Conservation (phyloP, 2,113 vertebrate genomes). For the Amphiprion ocellaris region DNA sequence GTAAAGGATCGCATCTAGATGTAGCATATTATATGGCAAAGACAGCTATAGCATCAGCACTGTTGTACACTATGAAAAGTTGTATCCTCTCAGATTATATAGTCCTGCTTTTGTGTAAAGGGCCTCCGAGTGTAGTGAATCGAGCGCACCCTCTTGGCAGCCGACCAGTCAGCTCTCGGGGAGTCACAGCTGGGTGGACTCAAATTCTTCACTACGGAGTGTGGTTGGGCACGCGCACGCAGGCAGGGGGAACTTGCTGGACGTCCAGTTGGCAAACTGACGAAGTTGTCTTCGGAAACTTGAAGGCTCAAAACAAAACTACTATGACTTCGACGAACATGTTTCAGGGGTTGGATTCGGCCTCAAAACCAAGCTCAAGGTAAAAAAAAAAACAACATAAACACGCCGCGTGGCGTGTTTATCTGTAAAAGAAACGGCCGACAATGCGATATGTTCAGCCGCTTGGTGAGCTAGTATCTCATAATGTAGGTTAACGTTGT, state of each 20-base stretch:
- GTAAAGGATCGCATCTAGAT: not conserved
- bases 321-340: constrained; percentile 86
- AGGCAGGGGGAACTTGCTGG: constrained; percentile 39
- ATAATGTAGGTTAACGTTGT: constrained; percentile 22
- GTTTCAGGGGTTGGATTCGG: constrained; percentile 86
- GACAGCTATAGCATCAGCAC: too few relatives aligned
- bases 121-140: not conserved
- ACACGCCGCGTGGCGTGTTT: not conserved
- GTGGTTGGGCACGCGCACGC: constrained; percentile 50
- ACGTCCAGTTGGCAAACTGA: constrained; percentile 73
- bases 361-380: constrained; percentile 88
- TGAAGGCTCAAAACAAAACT: constrained; percentile 57
- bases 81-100: too few relatives aligned
- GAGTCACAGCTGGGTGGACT: constrained; percentile 54
- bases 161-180: constrained; percentile 44
- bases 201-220: constrained; percentile 47
- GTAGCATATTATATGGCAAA: not conserved
- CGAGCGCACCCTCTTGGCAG: constrained; percentile 46
- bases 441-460: not conserved
- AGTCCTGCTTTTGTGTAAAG: too few relatives aligned
- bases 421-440: constrained; percentile 2
- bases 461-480: constrained; percentile 12
- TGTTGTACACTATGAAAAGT: too few relatives aligned
- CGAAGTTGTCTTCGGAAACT: constrained; percentile 68
- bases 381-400: constrained; percentile 57